phyloP scores from a whole-genome alignment of 2,113 vertebrate genomes.

The Rostratula benghalensis region DNA sequence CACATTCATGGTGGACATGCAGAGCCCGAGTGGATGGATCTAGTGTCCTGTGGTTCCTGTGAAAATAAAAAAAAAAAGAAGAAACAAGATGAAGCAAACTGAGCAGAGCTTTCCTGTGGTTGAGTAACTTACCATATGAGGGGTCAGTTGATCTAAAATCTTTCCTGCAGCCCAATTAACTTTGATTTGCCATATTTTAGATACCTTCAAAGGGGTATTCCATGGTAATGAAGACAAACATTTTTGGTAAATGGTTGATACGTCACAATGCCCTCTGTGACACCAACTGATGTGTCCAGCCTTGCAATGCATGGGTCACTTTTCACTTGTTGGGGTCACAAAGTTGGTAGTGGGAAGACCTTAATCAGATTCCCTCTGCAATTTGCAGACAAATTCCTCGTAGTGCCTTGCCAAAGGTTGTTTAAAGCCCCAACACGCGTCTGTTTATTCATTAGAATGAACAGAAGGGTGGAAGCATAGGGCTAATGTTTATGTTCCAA shows the following conservation, averaged over 20 bases:
- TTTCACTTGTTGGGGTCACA: background rate
- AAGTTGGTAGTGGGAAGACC: background rate
- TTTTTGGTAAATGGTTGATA: background rate
- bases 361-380: background rate
- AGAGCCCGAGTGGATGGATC: background rate
- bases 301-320: background rate
- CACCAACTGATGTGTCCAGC: background rate
- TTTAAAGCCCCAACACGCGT: background rate
- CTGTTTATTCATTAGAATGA: constrained; percentile 20
- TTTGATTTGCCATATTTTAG: background rate
- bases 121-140: background rate
- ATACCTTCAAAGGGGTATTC: background rate
- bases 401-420: background rate
- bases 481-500: constrained; percentile 32
- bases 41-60: background rate
- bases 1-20: background rate
- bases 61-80: background rate
- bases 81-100: background rate
- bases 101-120: background rate
- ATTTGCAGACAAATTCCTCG: background rate
- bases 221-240: background rate
- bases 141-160: background rate
- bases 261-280: background rate
- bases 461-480: background rate
- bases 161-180: background rate